A percentile compares a stretch with the other conserved stretches of the same genome.
Evolutionary conservation across 2,113 vertebrate genomes (phyloP).

Genomic region (Platysteira castanea): DNA sequence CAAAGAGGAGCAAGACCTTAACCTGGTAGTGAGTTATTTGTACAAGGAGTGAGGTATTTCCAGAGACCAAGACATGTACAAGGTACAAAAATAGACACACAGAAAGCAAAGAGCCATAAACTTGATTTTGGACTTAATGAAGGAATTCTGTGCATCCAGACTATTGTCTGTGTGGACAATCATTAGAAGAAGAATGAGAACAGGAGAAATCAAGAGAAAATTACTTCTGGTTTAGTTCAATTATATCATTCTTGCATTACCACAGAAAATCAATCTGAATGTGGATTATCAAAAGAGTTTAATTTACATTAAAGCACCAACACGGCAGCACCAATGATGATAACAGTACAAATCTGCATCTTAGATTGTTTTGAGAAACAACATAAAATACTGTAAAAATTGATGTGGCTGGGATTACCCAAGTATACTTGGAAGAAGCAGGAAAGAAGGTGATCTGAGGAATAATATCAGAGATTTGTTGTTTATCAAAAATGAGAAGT

Average conservation of each 20-base stretch:
- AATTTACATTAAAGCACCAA: not conserved
- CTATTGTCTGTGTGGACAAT: not conserved
- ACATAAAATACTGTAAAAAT: not conserved
- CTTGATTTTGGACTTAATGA: not conserved
- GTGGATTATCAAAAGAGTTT: not conserved
- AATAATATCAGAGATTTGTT: not conserved
- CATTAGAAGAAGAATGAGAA: not conserved
- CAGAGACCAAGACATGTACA: not conserved
- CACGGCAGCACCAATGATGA: not conserved
- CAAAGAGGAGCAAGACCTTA: slow-evolving; percentile 44
- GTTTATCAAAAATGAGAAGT: not conserved
- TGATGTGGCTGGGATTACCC: not conserved
- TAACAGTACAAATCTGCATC: not conserved
- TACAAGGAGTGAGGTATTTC: not conserved
- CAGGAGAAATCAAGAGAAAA: not conserved
- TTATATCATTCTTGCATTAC: not conserved
- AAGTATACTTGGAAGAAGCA: not conserved
- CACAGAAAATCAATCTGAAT: not conserved
- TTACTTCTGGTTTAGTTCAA: not conserved
- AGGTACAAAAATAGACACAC: not conserved
- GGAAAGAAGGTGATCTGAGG: not conserved
- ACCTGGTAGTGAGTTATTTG: not conserved
- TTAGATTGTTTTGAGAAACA: not conserved
- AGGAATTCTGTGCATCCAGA: not conserved
- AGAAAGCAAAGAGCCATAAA: not conserved